A percentile compares a stretch with the other conserved stretches of the same genome.
These are phyloP conservation scores for Chirona hameri DNA, from an alignment of 2,888 invertebrate genomes.

Conservation along the genomic window DNA sequence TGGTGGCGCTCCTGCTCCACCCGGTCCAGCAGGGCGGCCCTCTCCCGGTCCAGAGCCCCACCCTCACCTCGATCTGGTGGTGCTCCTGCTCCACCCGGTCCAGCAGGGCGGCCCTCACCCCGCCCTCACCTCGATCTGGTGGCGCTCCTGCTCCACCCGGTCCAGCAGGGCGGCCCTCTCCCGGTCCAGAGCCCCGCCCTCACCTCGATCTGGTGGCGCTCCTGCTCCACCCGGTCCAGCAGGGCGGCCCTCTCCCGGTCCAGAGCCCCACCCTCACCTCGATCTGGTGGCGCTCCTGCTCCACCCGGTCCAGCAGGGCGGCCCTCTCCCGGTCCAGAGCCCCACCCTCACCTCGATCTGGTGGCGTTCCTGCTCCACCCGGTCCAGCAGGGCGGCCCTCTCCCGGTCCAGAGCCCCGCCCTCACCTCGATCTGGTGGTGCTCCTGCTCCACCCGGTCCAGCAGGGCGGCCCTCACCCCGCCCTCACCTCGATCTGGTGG, in stretches of 20 bases:
- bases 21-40: not conserved
- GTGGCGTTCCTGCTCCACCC: not conserved
- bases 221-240: not conserved
- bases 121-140: not conserved
- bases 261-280: not conserved
- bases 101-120: not conserved
- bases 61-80: not conserved
- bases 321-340: not conserved
- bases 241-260: not conserved
- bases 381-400: not conserved
- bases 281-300: conserved; percentile 1
- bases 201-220: not conserved
- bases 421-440: not conserved
- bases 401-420: not conserved
- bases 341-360: not conserved
- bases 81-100: not conserved
- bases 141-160: not conserved
- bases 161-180: not conserved
- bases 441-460: not conserved
- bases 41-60: not conserved
- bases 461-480: not conserved
- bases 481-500: not conserved
- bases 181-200: not conserved
- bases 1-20: conserved; percentile 11
- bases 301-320: not conserved